Evolutionary conservation across 53 echinoderm and acorn worm genomes (phyloP).

Genomic region (Mesocentrotus franciscanus): DNA sequence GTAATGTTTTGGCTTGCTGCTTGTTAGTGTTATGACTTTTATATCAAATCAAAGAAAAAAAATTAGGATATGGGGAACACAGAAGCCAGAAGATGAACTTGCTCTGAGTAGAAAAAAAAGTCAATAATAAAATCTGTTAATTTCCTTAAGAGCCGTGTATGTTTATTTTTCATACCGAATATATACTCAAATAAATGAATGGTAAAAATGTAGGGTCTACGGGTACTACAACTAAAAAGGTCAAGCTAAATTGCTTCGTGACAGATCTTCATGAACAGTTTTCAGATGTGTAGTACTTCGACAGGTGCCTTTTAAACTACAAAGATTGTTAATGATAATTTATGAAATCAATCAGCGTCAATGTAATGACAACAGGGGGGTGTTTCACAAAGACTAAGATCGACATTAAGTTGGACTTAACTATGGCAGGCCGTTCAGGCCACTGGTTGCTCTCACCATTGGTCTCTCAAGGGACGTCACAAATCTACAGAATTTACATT

Average conservation of each 20-base stretch:
- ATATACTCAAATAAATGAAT: neutral
- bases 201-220: neutral
- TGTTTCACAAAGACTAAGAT: too few relatives aligned
- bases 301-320: neutral
- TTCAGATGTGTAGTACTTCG: neutral
- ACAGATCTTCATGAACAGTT: neutral
- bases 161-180: neutral
- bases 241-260: neutral
- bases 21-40: neutral
- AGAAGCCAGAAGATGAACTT: neutral
- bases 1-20: neutral
- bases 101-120: neutral
- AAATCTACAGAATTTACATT: too few relatives aligned
- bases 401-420: too few relatives aligned
- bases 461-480: too few relatives aligned
- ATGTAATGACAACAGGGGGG: neutral
- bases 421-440: too few relatives aligned
- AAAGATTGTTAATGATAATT: neutral
- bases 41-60: neutral
- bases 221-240: neutral
- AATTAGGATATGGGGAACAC: neutral
- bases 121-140: neutral
- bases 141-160: neutral
- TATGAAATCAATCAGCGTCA: too few relatives aligned
- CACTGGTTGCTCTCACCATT: too few relatives aligned